Percentiles rank a stretch among this genome's conserved stretches.
Evolutionary conservation across 2,888 invertebrate genomes (phyloP).

Genomic region (Hipparchia sbordonii): DNA sequence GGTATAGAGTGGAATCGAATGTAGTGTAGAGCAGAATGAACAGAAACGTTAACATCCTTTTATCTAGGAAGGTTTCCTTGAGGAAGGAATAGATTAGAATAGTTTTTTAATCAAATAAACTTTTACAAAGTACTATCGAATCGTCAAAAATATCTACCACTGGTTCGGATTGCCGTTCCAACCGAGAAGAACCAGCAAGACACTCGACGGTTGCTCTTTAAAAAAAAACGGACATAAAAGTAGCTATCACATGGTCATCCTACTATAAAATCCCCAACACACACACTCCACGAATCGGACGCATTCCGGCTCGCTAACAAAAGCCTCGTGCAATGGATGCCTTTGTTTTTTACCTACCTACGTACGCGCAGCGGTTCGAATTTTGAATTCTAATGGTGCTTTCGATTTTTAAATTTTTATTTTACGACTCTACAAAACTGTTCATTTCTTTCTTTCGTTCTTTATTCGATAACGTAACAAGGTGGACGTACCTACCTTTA

Average conservation of each 20-base stretch:
- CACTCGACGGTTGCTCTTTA: no score
- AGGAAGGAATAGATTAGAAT: no score
- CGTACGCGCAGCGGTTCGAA: slow-evolving; percentile 40
- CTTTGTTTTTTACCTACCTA: slow-evolving; percentile 44
- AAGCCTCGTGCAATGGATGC: slow-evolving; percentile 47
- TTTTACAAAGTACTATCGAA: no score
- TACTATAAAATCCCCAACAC: slow-evolving; percentile 12
- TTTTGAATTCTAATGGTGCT: slow-evolving; percentile 36
- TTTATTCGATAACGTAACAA: not conserved
- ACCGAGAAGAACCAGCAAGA: no score
- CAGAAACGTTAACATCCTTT: no score
- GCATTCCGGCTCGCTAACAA: slow-evolving; percentile 55
- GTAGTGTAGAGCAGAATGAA: no score
- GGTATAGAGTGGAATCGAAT: no score
- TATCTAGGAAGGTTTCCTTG: no score
- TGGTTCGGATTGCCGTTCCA: no score
- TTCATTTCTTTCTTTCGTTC: not conserved
- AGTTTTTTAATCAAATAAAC: no score
- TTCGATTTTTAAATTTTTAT: slow-evolving; percentile 39
- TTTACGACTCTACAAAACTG: slow-evolving; percentile 7
- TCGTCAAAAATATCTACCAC: no score
- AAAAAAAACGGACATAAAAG: not conserved
- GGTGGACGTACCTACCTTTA: no score
- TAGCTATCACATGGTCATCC: slow-evolving; percentile 20
- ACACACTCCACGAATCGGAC: slow-evolving; percentile 41